These are phyloP conservation scores for Aspidoscelis tigris DNA, from an alignment of 2,113 vertebrate genomes.

Conservation along the genomic window DNA sequence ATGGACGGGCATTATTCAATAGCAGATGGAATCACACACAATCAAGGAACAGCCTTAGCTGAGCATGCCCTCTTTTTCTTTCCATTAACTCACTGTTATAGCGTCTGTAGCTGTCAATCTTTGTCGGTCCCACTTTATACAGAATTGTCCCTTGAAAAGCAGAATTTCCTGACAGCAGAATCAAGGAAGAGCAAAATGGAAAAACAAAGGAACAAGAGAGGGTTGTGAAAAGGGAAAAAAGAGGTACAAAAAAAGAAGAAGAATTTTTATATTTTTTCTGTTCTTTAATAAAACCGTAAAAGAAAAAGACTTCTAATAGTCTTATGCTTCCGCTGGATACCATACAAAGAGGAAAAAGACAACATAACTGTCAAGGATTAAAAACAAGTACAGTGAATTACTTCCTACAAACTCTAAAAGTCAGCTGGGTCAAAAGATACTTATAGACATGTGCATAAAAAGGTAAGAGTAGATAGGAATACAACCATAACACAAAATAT, in stretches of 20 bases:
- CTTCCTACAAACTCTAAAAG: constrained; percentile 11
- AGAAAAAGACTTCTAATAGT: constrained; percentile 62
- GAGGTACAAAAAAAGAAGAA: constrained; percentile 79
- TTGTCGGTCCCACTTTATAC: constrained; percentile 80
- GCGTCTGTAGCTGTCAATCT: constrained; percentile 85
- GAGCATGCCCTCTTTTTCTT: constrained; percentile 63
- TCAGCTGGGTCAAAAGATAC: not conserved
- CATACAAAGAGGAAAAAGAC: constrained; percentile 44
- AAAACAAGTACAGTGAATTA: constrained; percentile 42
- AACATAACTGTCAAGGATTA: constrained; percentile 50
- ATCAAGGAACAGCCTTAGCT: constrained; percentile 69
- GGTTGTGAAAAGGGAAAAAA: constrained; percentile 65
- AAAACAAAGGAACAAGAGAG: constrained; percentile 53
- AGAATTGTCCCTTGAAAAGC: constrained; percentile 84
- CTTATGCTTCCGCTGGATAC: constrained; percentile 46
- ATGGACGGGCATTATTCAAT: constrained; percentile 58
- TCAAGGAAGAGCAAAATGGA: constrained; percentile 74
- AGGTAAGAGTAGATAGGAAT: not conserved
- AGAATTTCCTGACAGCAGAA: constrained; percentile 84
- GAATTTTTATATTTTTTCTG: constrained; percentile 77
- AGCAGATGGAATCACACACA: constrained; percentile 66
- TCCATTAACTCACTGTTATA: constrained; percentile 84
- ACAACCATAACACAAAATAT: not conserved
- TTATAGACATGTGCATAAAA: not conserved
- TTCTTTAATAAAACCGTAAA: constrained; percentile 69